Conservation (phyloP, 2,113 vertebrate genomes). For the Rhea pennata region DNA sequence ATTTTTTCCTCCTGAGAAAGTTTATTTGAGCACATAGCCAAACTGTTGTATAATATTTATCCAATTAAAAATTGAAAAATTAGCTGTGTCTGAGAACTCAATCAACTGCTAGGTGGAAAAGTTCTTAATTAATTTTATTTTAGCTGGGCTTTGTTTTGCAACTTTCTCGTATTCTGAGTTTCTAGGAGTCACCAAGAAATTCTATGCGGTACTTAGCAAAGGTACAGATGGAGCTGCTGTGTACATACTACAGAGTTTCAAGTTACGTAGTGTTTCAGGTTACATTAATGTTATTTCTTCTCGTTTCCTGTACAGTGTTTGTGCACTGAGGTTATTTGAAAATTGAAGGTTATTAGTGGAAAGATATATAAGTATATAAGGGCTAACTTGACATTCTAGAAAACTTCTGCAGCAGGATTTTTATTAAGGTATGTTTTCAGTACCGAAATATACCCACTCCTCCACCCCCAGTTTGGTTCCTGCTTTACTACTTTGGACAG, state of each 20-base stretch:
- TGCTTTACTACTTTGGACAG: constrained; percentile 14
- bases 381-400: not conserved
- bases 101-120: not conserved
- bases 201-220: not conserved
- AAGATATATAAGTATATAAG: not conserved
- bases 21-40: not conserved
- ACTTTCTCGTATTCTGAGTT: not conserved
- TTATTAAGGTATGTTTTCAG: not conserved
- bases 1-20: not conserved
- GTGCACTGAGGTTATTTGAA: not conserved
- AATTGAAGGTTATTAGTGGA: not conserved
- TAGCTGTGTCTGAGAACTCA: not conserved
- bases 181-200: not conserved
- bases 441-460: not conserved
- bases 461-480: not conserved
- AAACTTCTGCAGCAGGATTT: not conserved
- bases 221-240: not conserved
- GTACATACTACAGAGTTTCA: not conserved
- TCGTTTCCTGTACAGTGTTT: not conserved
- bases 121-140: not conserved
- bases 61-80: not conserved
- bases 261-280: not conserved
- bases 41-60: not conserved
- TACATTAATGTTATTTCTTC: not conserved
- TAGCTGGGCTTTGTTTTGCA: not conserved